These are phyloP conservation scores for Pedetes capensis DNA, from an alignment of 2,113 vertebrate genomes.

Conservation along the genomic window DNA sequence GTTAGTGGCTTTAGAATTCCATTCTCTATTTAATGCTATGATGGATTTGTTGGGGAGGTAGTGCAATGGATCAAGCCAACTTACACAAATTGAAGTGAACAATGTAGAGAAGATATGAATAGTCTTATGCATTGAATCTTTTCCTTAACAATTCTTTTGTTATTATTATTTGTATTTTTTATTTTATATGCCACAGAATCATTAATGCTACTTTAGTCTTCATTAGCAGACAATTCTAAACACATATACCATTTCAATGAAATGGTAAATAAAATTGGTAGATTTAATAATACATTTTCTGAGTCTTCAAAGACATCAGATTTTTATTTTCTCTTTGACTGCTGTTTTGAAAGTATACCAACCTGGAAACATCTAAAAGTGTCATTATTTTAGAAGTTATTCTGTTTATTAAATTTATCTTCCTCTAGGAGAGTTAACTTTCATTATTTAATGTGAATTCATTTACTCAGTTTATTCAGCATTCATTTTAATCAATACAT, in stretches of 20 bases:
- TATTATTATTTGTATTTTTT: neutral
- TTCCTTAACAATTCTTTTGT: neutral
- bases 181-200: neutral
- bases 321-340: neutral
- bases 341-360: neutral
- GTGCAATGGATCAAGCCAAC: neutral
- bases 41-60: neutral
- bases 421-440: neutral
- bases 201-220: neutral
- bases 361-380: neutral
- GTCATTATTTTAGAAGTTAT: neutral
- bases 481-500: neutral
- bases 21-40: neutral
- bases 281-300: neutral
- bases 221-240: neutral
- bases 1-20: neutral
- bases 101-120: neutral
- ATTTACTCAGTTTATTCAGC: neutral
- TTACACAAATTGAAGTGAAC: neutral
- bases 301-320: neutral
- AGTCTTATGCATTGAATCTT: neutral
- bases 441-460: constrained; percentile 13
- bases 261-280: neutral
- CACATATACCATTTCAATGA: neutral
- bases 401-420: neutral